Conservation (phyloP, 2,797 vertebrate genomes). For the Sphenodon punctatus region DNA sequence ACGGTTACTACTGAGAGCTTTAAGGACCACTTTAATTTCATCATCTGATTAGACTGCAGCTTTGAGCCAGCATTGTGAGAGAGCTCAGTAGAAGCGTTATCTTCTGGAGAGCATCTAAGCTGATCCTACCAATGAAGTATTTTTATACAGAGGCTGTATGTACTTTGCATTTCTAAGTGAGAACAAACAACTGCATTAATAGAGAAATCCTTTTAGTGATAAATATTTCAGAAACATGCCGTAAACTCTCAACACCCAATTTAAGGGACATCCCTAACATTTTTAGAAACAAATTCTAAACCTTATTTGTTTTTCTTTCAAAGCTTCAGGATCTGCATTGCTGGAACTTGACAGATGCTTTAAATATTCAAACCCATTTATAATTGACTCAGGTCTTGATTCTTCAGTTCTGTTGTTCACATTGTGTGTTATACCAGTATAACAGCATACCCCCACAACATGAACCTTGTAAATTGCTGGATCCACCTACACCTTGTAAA, state of each 20-base stretch:
- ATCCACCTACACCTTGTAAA: no score
- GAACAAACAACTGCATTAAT: slow-evolving; percentile 12
- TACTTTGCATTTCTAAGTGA: slow-evolving; percentile 5
- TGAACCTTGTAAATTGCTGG: no score
- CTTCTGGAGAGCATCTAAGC: slow-evolving; percentile 1
- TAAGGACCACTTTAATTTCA: slow-evolving; percentile 21
- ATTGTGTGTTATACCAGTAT: no score
- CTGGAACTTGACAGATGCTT: neutral
- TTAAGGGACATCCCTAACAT: neutral
- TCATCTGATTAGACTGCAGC: neutral
- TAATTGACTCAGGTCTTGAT: neutral
- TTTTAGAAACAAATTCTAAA: neutral
- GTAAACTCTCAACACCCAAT: slow-evolving; percentile 24
- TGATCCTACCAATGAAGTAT: slow-evolving; percentile 12
- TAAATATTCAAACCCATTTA: neutral
- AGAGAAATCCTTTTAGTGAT: slow-evolving; percentile 20
- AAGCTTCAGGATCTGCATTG: neutral
- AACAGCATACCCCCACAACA: no score
- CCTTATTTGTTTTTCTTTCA: neutral
- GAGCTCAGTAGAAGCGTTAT: slow-evolving; percentile 21
- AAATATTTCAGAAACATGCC: slow-evolving; percentile 7
- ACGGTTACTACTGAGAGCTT: slow-evolving; percentile 1
- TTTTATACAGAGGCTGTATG: neutral
- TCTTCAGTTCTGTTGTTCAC: no score
- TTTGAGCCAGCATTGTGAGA: slow-evolving; percentile 18